Conservation (phyloP, 2,888 invertebrate genomes). For the Oscheius onirici region DNA sequence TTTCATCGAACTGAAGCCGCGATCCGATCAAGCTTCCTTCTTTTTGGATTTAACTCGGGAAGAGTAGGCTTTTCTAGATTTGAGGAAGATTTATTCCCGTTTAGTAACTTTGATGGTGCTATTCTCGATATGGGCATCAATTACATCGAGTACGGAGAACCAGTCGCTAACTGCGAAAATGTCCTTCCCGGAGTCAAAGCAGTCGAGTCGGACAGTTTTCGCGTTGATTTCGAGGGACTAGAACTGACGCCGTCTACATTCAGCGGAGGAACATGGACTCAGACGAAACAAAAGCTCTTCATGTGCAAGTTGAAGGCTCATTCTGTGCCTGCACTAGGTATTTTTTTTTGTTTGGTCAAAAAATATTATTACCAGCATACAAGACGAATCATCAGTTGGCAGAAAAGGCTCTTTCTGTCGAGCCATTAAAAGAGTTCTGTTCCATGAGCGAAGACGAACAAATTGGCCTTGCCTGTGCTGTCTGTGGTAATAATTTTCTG, state of each 20-base stretch:
- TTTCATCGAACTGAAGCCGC: constrained; percentile 55
- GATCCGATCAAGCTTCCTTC: constrained; percentile 54
- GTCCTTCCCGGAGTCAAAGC: constrained; percentile 3
- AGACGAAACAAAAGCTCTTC: constrained; percentile 54
- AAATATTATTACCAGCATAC: constrained; percentile 37
- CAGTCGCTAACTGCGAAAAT: constrained; percentile 10
- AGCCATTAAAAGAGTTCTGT: constrained; percentile 47
- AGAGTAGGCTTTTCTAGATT: constrained; percentile 29
- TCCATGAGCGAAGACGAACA: not conserved
- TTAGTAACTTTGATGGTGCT: constrained; percentile 9
- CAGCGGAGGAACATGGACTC: constrained; percentile 67
- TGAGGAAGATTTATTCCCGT: not conserved
- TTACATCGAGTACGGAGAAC: constrained; percentile 23
- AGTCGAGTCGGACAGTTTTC: constrained; percentile 28
- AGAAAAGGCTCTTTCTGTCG: constrained; percentile 45
- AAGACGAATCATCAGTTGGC: constrained; percentile 58
- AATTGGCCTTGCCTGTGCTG: not conserved
- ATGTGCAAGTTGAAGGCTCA: constrained; percentile 60
- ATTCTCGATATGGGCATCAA: constrained; percentile 18
- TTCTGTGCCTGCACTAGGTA: constrained; percentile 12
- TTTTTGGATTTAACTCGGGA: constrained; percentile 56
- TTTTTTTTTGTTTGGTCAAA: not conserved
- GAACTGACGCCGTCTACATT: constrained; percentile 68
- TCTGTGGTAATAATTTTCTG: constrained; percentile 4
- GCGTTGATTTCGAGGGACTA: constrained; percentile 47